Base-by-base conservation (phyloP, 2,888 invertebrate species). In the Cryptocephalus moraei region DNA sequence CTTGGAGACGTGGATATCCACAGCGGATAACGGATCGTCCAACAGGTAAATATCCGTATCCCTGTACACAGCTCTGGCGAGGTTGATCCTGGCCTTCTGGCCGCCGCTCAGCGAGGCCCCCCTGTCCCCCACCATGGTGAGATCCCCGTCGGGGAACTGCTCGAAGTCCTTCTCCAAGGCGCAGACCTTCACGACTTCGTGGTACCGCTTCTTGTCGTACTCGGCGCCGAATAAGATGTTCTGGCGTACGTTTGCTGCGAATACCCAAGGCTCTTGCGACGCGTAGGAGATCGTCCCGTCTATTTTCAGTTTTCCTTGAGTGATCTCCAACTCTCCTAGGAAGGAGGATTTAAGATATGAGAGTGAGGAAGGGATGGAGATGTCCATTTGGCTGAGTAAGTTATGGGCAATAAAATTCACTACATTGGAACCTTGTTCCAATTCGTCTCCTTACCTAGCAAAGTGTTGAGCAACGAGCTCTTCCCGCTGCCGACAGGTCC, bases 191-290 rank as follows among this genome's bases (percentile, higher is more conserved):
- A 82, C 74, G 1, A 82, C 80, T 38, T 68, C 65, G 33, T 69
- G 63, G 56, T 82, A 83, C 61, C 78, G 75, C 46, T 73, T 73
- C 43, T 75, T 71, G 49, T 82, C 75, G 62, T 73, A 84, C 0
- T 76, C 71, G 53, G 78, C 70, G 1, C 91, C 91, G 66, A 93
- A 91, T 13, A 86, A 67, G 58, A 93, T 89, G 68, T 93, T 93
- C 62, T 91, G 87, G 44, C 86, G 73, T 1, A 92, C 77, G 1
- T 86, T 82, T 12, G 79, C 78, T 1, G 81, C 80, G 64, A 85
- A 86, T 0, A 86, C 77, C 91, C 92, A 93, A 8, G 91, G 80
- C 63, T 91, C 88, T 69, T 91, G 91, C 56, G 84, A 77, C 0
- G 87, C 85, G 67, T 91, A 92, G 32, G 84, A 81, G n/a, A 82